These are phyloP conservation scores for Platysteira castanea DNA, from an alignment of 2,113 vertebrate genomes.

Conservation along the genomic window DNA sequence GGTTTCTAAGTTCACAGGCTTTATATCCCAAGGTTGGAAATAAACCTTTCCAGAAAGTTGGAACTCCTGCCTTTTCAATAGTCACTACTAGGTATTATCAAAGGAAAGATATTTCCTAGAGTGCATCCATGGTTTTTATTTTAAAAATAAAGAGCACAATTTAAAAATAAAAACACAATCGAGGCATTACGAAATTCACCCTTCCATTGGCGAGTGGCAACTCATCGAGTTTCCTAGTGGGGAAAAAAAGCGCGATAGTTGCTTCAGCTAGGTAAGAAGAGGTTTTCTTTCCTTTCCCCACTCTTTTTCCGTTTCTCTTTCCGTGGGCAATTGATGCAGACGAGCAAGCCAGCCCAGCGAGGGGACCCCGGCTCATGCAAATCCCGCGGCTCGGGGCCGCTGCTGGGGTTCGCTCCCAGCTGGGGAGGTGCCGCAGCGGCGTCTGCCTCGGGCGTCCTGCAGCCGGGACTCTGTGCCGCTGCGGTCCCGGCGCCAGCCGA, in stretches of 20 bases:
- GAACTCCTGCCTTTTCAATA: background rate
- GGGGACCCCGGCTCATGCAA: background rate
- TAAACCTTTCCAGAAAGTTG: constrained; percentile 5
- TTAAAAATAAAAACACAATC: background rate
- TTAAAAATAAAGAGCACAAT: background rate
- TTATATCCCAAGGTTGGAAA: background rate
- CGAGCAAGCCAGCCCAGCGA: accelerated
- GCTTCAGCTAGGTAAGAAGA: background rate
- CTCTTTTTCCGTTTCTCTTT: background rate
- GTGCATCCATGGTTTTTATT: background rate
- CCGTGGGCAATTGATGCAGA: background rate
- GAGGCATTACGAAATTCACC: background rate
- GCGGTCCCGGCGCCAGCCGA: background rate
- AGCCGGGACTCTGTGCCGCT: too few species aligned
- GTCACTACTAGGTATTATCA: background rate
- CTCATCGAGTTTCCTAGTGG: background rate
- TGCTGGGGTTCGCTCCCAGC: too few species aligned
- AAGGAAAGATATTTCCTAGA: background rate
- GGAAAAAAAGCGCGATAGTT: too few species aligned
- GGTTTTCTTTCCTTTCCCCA: background rate
- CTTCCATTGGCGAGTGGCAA: background rate
- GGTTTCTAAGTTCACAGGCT: background rate
- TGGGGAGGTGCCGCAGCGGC: background rate
- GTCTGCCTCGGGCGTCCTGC: background rate
- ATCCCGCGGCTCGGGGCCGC: background rate